These are phyloP conservation scores for Macaria notata DNA, from an alignment of 2,888 invertebrate genomes.

Conservation along the genomic window DNA sequence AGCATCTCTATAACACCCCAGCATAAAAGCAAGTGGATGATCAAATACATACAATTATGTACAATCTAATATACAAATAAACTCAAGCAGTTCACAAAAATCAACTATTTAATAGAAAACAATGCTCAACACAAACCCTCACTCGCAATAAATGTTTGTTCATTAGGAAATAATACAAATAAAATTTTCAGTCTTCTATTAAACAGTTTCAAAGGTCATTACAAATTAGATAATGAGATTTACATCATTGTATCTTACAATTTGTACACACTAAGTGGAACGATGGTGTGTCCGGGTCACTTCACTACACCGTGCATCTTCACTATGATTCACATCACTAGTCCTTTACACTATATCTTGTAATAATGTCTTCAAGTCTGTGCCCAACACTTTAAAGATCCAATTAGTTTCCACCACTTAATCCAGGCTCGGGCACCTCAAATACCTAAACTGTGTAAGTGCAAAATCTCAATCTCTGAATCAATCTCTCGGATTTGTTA, in stretches of 20 bases:
- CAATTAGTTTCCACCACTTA: too few species aligned
- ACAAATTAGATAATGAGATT: slow-evolving; percentile 61
- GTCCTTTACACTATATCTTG: too few species aligned
- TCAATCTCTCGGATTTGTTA: too few species aligned
- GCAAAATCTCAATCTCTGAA: too few species aligned
- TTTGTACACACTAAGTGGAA: slow-evolving; percentile 57
- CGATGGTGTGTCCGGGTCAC: slow-evolving; percentile 1
- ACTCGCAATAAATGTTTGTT: slow-evolving; percentile 43
- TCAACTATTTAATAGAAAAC: slow-evolving; percentile 36
- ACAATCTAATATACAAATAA: slow-evolving; percentile 48
- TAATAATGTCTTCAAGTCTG: background rate
- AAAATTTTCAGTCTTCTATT: slow-evolving; percentile 78
- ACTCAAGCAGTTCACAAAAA: slow-evolving; percentile 43
- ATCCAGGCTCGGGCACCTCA: too few species aligned
- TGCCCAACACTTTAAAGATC: background rate
- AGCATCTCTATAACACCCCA: slow-evolving; percentile 22
- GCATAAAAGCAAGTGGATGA: slow-evolving; percentile 41
- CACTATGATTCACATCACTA: background rate
- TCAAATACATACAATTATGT: slow-evolving; percentile 43
- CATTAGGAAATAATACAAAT: slow-evolving; percentile 64
- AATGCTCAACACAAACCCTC: slow-evolving; percentile 43
- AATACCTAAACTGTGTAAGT: too few species aligned
- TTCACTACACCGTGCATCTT: slow-evolving; percentile 6
- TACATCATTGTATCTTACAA: slow-evolving; percentile 61
- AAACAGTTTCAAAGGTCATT: slow-evolving; percentile 63